These are phyloP conservation scores for Dendrolimus pini DNA, from an alignment of 2,888 invertebrate species.

Conservation along the genomic window DNA sequence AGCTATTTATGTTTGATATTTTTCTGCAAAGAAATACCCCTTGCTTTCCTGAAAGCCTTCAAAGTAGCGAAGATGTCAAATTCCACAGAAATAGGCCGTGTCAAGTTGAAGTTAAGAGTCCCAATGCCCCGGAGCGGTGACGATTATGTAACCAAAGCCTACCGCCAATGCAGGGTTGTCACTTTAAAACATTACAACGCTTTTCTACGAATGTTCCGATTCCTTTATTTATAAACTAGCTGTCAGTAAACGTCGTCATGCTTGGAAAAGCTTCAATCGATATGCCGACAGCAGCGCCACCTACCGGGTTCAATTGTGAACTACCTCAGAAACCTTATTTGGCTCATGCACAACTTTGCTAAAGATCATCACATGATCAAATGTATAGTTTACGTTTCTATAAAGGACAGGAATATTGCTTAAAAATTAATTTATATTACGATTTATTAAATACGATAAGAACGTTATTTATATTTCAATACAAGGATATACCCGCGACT, in stretches of 20 bases:
- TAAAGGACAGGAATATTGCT: neutral
- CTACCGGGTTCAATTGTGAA: no score
- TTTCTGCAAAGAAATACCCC: neutral
- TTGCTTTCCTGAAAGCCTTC: slow-evolving; percentile 27
- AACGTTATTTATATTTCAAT: neutral
- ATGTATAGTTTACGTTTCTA: no score
- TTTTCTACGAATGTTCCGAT: neutral
- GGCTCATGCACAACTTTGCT: no score
- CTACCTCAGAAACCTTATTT: no score
- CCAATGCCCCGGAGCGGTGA: slow-evolving; percentile 55
- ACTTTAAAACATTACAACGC: neutral
- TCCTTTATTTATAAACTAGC: slow-evolving; percentile 1
- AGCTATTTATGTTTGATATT: neutral
- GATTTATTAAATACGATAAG: neutral
- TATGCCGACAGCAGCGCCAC: no score
- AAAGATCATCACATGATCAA: no score
- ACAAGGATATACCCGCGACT: no score
- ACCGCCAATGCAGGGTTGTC: slow-evolving; percentile 42
- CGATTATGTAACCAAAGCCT: slow-evolving; percentile 63
- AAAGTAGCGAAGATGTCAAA: slow-evolving; percentile 56
- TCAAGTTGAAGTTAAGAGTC: slow-evolving; percentile 65
- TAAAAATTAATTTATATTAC: neutral
- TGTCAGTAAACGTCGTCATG: neutral
- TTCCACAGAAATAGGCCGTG: slow-evolving; percentile 63
- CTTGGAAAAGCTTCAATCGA: no score